These are phyloP conservation scores for Myocastor coypus DNA, from an alignment of 2,113 vertebrate genomes.

Conservation along the genomic window DNA sequence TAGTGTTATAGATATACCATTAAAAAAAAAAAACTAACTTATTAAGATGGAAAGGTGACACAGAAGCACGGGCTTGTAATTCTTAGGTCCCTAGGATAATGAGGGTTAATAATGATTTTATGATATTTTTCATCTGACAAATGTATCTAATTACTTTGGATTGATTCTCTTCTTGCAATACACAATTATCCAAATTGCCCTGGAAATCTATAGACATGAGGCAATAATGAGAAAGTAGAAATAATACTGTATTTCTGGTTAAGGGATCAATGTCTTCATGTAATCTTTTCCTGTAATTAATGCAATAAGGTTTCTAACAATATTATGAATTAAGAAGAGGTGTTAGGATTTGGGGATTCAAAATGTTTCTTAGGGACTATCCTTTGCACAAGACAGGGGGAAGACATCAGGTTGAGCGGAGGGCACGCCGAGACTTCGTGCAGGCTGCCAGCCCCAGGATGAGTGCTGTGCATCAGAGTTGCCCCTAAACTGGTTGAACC, in stretches of 20 bases:
- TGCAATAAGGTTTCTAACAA: background rate
- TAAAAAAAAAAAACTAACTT: background rate
- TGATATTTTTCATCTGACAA: background rate
- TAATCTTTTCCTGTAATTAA: background rate
- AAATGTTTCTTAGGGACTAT: background rate
- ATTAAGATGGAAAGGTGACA: background rate
- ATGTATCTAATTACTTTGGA: background rate
- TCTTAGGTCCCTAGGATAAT: background rate
- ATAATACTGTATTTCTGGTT: background rate
- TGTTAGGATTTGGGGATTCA: background rate
- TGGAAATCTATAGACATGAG: background rate
- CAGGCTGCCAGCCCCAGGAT: background rate
- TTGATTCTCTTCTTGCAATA: background rate
- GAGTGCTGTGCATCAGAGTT: background rate
- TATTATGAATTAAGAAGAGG: background rate
- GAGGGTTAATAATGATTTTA: background rate
- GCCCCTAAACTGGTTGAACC: fast-evolving
- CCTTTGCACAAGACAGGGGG: background rate
- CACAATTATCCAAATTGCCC: background rate
- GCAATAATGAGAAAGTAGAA: background rate
- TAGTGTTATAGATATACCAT: background rate
- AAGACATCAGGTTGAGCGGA: background rate
- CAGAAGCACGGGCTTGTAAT: background rate
- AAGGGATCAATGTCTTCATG: background rate
- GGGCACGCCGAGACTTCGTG: background rate